These are phyloP conservation scores for Drosophila melanosoma DNA, from an alignment of 2,888 invertebrate species.

Conservation along the genomic window DNA sequence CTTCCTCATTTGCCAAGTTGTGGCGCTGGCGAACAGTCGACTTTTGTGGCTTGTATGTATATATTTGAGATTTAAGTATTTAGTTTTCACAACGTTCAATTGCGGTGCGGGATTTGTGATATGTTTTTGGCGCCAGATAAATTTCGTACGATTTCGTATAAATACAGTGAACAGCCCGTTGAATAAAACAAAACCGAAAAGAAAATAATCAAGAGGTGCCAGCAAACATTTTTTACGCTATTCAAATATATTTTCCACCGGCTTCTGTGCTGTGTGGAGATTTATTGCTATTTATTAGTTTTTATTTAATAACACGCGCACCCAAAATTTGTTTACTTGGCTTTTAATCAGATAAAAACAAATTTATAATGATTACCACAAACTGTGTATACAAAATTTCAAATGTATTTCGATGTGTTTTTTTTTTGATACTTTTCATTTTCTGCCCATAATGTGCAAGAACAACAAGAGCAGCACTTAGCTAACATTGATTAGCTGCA, in stretches of 20 bases:
- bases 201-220: constrained; percentile 1
- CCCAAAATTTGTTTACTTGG: constrained; percentile 18
- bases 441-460: not conserved
- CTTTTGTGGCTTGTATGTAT: constrained; percentile 1
- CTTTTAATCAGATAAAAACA: constrained; percentile 5
- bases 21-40: constrained; percentile 40
- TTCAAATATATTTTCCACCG: constrained; percentile 13
- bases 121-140: constrained; percentile 64
- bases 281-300: not conserved
- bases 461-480: constrained; percentile 9
- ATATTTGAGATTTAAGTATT: not conserved
- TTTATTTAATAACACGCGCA: constrained; percentile 16
- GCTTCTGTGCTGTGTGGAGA: not conserved
- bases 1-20: constrained; percentile 45
- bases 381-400: constrained; percentile 19
- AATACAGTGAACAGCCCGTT: constrained; percentile 28
- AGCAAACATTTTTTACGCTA: constrained; percentile 11
- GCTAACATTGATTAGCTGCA: constrained; percentile 42
- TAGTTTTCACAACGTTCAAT: not conserved
- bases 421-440: not conserved
- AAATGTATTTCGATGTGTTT: not conserved
- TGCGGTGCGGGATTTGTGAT: constrained; percentile 40
- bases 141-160: constrained; percentile 47
- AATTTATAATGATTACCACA: constrained; percentile 32
- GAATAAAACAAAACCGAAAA: constrained; percentile 25